Evolutionary conservation across 1,140 invertebrate genomes (phyloP).

Genomic region (Nixonia krombeini): DNA sequence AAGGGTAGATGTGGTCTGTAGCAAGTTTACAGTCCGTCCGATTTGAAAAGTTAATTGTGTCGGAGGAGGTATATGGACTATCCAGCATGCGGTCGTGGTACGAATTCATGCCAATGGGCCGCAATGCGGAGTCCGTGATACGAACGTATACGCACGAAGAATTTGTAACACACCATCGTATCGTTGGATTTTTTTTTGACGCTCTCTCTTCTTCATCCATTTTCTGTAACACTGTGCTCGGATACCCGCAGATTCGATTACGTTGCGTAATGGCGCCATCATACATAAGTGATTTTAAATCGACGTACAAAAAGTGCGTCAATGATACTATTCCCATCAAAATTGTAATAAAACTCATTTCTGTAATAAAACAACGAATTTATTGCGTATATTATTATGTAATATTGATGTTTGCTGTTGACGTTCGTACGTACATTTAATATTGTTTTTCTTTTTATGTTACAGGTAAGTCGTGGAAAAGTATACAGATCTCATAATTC

Average conservation of each 20-base stretch:
- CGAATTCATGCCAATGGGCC: slow-evolving; percentile 67
- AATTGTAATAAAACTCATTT: neutral
- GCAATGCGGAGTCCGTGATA: slow-evolving; percentile 67
- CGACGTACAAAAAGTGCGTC: too few relatives aligned
- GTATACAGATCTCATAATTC: neutral
- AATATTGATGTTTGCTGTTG: too few relatives aligned
- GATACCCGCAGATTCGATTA: slow-evolving; percentile 15
- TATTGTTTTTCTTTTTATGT: slow-evolving; percentile 23
- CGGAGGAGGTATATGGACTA: slow-evolving; percentile 40
- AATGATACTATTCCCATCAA: too few relatives aligned
- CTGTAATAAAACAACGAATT: slow-evolving; percentile 5
- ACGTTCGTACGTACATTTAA: too few relatives aligned
- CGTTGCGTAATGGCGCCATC: slow-evolving; percentile 8
- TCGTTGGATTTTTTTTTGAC: slow-evolving; percentile 17
- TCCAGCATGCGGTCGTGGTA: slow-evolving; percentile 56
- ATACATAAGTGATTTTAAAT: slow-evolving; percentile 11
- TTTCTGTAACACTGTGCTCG: slow-evolving; percentile 8
- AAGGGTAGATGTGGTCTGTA: slow-evolving; percentile 23
- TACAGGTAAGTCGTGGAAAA: slow-evolving; percentile 52
- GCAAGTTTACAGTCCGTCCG: slow-evolving; percentile 28
- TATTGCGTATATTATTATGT: neutral
- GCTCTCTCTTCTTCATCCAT: slow-evolving; percentile 17
- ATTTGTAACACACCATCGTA: slow-evolving; percentile 47
- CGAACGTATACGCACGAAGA: slow-evolving; percentile 56
- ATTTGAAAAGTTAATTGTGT: slow-evolving; percentile 61